phyloP scores from a whole-genome alignment of 2,888 invertebrate species.

The Pseudococcus viburni region DNA sequence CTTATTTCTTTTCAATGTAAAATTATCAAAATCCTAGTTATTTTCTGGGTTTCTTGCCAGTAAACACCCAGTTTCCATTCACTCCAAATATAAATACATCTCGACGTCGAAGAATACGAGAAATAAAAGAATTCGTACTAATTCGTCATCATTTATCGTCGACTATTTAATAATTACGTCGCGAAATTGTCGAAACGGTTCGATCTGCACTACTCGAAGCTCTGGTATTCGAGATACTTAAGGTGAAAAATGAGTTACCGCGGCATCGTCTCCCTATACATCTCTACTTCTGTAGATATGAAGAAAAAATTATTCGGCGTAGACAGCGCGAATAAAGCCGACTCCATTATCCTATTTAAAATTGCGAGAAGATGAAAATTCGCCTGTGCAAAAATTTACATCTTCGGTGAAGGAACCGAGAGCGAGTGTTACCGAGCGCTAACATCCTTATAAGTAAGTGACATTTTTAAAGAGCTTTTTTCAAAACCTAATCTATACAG shows the following conservation, averaged over 20 bases:
- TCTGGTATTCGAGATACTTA: neutral
- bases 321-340: neutral
- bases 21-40: no score
- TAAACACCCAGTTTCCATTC: no score
- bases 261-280: neutral
- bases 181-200: neutral
- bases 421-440: neutral
- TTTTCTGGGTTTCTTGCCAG: no score
- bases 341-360: constrained; percentile 22
- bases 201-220: neutral
- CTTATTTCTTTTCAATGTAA: no score
- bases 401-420: neutral
- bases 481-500: constrained; percentile 29
- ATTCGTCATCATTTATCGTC: neutral
- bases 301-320: neutral
- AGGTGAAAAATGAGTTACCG: neutral
- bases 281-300: neutral
- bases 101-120: neutral
- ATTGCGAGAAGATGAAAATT: neutral
- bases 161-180: neutral
- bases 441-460: neutral
- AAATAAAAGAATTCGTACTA: neutral
- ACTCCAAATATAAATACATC: neutral
- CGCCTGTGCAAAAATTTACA: constrained; percentile 2
- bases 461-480: neutral